Base-by-base conservation (phyloP, 2,113 vertebrate species). In the Gopherus flavomarginatus region DNA sequence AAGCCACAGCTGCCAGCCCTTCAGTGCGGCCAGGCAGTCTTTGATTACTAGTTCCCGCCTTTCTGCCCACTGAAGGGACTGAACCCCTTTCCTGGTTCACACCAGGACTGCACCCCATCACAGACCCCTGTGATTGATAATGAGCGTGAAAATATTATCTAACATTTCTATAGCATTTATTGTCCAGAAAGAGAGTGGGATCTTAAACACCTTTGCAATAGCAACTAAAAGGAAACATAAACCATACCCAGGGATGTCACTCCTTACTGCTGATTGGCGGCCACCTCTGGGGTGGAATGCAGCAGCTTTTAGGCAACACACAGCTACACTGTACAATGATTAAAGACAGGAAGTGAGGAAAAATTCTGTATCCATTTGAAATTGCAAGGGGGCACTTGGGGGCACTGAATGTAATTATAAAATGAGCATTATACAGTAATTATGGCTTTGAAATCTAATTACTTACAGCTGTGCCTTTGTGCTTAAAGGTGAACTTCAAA, bases 381-480 rank as follows among this genome's bases (percentile, higher is more conserved):
- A 49, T 35, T 8, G 52, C 10, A 5, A 54, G 19, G 90, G 81
- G 82, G 87, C 85, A 84, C 1, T 5, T n/a, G 91, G 87, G 83
- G 85, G 91, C 7, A 49, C 92, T 24, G 62, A 80, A 84, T 21
- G 19, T 93, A 97, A 96, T 97, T 96, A 96, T 69, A 93, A 97
- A 92, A 65, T 11, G 42, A 89, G 92, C 24, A 3, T 47, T 92
- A 95, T 93, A 59, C 90, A 92, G 89, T 97, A 98, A 98, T 97
- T 96, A 97, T 88, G 90, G 65, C 90, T 83, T 65, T 85, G 53
- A 65, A 52, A 49, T 95, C 93, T 97, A 97, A 97, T 97, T 98
- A 97, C 92, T 75, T 6, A 29, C 81, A 17, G 88, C 90, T 90
- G 88, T 0, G 75, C 42, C 42, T 78, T 47, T 78, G 75, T 78